phyloP scores from a whole-genome alignment of 1,140 invertebrate genomes.

The Tetranychus cinnabarinus region DNA sequence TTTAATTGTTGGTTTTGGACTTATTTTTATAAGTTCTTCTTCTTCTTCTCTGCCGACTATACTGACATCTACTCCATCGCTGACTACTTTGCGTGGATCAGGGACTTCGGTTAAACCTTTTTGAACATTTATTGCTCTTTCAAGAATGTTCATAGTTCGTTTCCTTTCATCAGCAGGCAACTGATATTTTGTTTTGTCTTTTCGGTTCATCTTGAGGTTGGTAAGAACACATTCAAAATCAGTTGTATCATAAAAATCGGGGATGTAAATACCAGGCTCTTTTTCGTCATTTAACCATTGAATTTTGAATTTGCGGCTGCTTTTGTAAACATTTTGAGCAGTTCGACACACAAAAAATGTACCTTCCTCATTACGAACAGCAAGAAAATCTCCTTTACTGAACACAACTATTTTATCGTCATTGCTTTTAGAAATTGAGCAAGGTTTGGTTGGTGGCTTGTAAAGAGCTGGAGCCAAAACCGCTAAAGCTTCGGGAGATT shows the following conservation, averaged over 20 bases:
- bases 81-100: slow-evolving; percentile 42
- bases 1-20: background rate
- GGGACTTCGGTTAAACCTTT: slow-evolving; percentile 25
- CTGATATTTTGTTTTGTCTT: slow-evolving; percentile 41
- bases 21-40: slow-evolving; percentile 4
- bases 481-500: slow-evolving; percentile 46
- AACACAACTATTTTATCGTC: slow-evolving; percentile 51
- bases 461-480: slow-evolving; percentile 22
- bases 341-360: slow-evolving; percentile 74
- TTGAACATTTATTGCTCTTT: slow-evolving; percentile 56
- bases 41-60: slow-evolving; percentile 15
- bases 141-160: slow-evolving; percentile 55
- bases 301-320: slow-evolving; percentile 53
- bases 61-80: slow-evolving; percentile 34
- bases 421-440: slow-evolving; percentile 21
- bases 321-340: slow-evolving; percentile 68
- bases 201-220: slow-evolving; percentile 46
- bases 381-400: slow-evolving; percentile 42
- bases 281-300: slow-evolving; percentile 52
- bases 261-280: slow-evolving; percentile 47
- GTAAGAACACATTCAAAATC: slow-evolving; percentile 72
- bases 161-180: slow-evolving; percentile 43
- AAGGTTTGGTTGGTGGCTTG: slow-evolving; percentile 10
- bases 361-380: slow-evolving; percentile 50
- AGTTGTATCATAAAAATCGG: slow-evolving; percentile 67